phyloP scores from a whole-genome alignment of 2,113 vertebrate genomes.

The Cyphomyrus discorhynchus region DNA sequence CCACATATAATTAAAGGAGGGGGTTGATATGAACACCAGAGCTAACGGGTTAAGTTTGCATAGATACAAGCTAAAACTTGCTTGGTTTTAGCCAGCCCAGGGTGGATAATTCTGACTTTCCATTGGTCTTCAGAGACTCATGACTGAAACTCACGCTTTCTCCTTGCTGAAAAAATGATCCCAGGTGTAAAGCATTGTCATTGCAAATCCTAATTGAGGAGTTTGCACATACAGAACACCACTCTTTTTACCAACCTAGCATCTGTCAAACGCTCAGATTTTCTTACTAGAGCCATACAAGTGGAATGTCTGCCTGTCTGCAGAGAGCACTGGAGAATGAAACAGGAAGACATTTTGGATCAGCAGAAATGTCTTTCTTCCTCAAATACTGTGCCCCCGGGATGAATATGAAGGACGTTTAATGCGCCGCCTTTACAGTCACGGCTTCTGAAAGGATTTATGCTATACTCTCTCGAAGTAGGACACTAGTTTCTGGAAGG shows the following conservation, averaged over 20 bases:
- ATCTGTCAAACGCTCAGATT: not conserved
- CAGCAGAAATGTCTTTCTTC: not conserved
- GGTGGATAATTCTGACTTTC: not conserved
- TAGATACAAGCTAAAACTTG: not conserved
- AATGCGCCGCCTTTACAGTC: not conserved
- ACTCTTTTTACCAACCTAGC: not conserved
- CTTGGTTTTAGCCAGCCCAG: not conserved
- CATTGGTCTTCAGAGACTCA: not conserved
- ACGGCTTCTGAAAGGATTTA: not conserved
- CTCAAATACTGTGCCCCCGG: not conserved
- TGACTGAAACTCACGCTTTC: not conserved
- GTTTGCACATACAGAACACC: not conserved
- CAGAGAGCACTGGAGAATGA: not conserved
- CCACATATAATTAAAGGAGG: no score
- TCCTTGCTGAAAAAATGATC: not conserved
- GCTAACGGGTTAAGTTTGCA: not conserved
- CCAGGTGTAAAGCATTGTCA: not conserved
- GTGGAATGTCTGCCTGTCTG: not conserved
- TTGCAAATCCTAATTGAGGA: not conserved
- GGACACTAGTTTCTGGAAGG: not conserved
- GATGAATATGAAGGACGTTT: not conserved
- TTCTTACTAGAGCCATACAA: not conserved
- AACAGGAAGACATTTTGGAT: not conserved
- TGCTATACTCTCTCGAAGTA: not conserved
- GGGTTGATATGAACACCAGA: not conserved